These are phyloP conservation scores for Drosophila borealis DNA, from an alignment of 2,888 invertebrate genomes.

Conservation along the genomic window DNA sequence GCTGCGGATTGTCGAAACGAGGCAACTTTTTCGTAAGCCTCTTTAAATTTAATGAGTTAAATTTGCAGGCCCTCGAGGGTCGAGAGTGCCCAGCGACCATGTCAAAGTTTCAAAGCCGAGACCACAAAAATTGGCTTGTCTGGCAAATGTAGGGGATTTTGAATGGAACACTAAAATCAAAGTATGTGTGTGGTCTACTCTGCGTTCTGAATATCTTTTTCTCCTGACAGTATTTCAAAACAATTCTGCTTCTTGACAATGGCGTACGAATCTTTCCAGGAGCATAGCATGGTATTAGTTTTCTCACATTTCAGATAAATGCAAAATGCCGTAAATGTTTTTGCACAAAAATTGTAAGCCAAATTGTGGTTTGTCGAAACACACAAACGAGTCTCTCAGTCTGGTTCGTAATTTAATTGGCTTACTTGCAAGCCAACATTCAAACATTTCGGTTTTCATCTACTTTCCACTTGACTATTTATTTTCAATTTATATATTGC, in stretches of 20 bases:
- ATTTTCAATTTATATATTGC: constrained; percentile 50
- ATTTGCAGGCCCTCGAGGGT: constrained; percentile 49
- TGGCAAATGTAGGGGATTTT: constrained; percentile 19
- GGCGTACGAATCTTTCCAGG: constrained; percentile 3
- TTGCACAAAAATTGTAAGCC: constrained; percentile 1
- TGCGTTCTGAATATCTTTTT: constrained; percentile 5
- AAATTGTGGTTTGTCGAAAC: constrained; percentile 6
- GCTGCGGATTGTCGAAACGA: constrained; percentile 31
- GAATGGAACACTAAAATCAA: constrained; percentile 1
- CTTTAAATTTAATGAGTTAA: constrained; percentile 68
- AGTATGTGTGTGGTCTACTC: neutral
- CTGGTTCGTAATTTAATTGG: constrained; percentile 21
- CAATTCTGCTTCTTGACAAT: constrained; percentile 11
- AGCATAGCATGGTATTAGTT: neutral
- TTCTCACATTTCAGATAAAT: constrained; percentile 5
- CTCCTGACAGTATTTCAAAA: neutral
- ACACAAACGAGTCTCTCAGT: neutral
- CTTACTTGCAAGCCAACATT: neutral
- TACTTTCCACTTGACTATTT: constrained; percentile 46
- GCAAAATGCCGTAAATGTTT: constrained; percentile 6
- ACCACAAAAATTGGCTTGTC: constrained; percentile 62
- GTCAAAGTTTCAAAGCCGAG: constrained; percentile 41
- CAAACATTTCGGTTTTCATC: constrained; percentile 30
- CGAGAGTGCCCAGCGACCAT: constrained; percentile 17
- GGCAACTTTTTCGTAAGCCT: constrained; percentile 45